Base-by-base conservation (phyloP, 1,140 invertebrate genomes). In the Drosophila sp. region DNA sequence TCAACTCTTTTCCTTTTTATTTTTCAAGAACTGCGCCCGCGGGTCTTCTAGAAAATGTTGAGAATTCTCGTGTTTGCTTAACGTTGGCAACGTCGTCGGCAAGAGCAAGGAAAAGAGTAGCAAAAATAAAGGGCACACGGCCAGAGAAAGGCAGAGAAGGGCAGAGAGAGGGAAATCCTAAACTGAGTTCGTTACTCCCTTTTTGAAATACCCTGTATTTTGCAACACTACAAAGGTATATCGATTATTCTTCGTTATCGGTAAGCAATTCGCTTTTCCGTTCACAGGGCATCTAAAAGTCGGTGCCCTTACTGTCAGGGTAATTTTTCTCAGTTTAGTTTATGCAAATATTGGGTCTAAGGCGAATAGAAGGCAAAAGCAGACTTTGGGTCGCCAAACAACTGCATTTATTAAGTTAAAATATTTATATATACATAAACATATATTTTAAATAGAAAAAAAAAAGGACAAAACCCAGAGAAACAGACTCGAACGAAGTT, bases 361-460 rank as follows among this genome's bases (percentile, higher is more conserved):
- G 29, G 27, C 11, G 54, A 56, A 56, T n/a, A 29, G 29, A 32
- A 29, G 27, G 55, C 54, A 56, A n/a, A 6, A 32, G 29, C 54
- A 56, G 29, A 27, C 44, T 50, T 27, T 2, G 44, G 44, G 44
- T 32, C 27, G 54, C 27, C 54, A 32, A 56, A 56, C 29, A 57
- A 33, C 55, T 57, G 55, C 55, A 57, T 57, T 57, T 57, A 57
- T 57, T 57, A 57, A 33, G 55, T 57, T 57, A 57, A 57, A 57
- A 57, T 57, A 57, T 57, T 57, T 57, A 57, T 56, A 32, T 56
- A 56, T 25, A 56, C 33, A 57, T 55, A 29, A 10, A 55, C 33
- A 57, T 33, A 57, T 33, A 57, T 57, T 57, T 57, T 57, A 57
- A 57, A 57, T 23, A 57, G 30, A 3, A 30, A 54, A 29, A 54